Conservation (phyloP, 2,888 invertebrate species). For the Drosophila tripunctata region DNA sequence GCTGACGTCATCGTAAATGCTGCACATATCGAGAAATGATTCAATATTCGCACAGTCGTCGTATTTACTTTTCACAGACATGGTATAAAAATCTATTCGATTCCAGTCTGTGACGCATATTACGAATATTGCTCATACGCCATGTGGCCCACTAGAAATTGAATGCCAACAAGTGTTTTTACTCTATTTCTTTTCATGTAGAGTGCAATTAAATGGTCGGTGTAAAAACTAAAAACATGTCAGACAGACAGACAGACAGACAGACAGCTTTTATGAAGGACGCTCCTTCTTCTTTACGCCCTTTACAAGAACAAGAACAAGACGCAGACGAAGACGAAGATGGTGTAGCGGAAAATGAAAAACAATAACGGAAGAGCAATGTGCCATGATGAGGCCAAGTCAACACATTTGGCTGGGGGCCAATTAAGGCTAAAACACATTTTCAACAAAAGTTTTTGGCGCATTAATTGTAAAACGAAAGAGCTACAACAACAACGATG, state of each 20-base stretch:
- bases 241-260: constrained; percentile 20
- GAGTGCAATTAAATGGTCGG: constrained; percentile 26
- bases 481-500: constrained; percentile 19
- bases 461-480: constrained; percentile 54
- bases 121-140: constrained; percentile 51
- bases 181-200: not conserved
- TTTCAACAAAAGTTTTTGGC: constrained; percentile 46
- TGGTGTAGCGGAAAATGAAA: not conserved
- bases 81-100: constrained; percentile 12
- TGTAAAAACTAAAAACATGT: constrained; percentile 25
- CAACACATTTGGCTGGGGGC: constrained; percentile 67
- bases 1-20: constrained; percentile 46
- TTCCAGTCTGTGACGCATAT: constrained; percentile 56
- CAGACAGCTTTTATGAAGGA: constrained; percentile 53
- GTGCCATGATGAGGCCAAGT: constrained; percentile 69
- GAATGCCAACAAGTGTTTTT: constrained; percentile 52
- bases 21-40: constrained; percentile 33
- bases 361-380: constrained; percentile 44
- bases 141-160: constrained; percentile 44
- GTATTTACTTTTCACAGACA: constrained; percentile 9
- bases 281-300: constrained; percentile 50
- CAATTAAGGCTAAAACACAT: constrained; percentile 53
- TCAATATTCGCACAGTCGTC: constrained; percentile 25
- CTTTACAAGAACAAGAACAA: constrained; percentile 46
- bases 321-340: not conserved